These are phyloP conservation scores for Dascyllus trimaculatus DNA, from an alignment of 2,113 vertebrate species.

Conservation along the genomic window DNA sequence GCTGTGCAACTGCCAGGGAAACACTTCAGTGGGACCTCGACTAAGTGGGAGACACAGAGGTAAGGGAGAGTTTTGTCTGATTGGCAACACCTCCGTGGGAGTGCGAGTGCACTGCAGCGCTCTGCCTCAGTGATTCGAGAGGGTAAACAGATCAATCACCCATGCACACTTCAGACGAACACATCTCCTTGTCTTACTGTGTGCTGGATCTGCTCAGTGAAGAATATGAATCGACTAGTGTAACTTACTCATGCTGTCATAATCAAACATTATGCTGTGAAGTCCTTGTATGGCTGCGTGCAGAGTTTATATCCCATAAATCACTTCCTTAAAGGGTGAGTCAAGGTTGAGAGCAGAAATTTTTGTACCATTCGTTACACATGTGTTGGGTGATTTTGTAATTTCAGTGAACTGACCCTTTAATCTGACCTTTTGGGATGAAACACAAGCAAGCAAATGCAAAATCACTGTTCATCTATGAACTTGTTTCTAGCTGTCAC, in stretches of 20 bases:
- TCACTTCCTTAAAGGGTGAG: not conserved
- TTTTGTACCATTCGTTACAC: too few species aligned
- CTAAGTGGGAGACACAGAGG: constrained; percentile 21
- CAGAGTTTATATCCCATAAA: not conserved
- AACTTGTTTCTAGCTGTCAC: constrained; percentile 41
- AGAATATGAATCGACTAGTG: constrained; percentile 57
- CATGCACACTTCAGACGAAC: constrained; percentile 62
- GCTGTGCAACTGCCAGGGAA: constrained; percentile 4
- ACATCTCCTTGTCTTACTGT: constrained; percentile 58
- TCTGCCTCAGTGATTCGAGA: constrained; percentile 63
- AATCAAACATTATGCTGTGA: constrained; percentile 26
- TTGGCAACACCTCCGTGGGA: constrained; percentile 52
- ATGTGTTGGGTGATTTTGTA: not conserved
- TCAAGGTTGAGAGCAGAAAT: not conserved
- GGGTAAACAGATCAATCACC: constrained; percentile 80
- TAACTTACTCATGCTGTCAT: constrained; percentile 22
- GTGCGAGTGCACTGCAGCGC: constrained; percentile 34
- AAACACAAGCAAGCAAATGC: constrained; percentile 2
- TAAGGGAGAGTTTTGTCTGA: constrained; percentile 42
- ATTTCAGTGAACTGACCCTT: not conserved
- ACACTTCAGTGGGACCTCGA: constrained; percentile 10
- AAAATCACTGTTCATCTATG: constrained; percentile 15
- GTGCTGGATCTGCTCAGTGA: constrained; percentile 26
- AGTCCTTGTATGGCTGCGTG: not conserved
- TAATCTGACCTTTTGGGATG: not conserved